phyloP scores from a whole-genome alignment of 2,113 vertebrate species.

The Baryphthengus martii region DNA sequence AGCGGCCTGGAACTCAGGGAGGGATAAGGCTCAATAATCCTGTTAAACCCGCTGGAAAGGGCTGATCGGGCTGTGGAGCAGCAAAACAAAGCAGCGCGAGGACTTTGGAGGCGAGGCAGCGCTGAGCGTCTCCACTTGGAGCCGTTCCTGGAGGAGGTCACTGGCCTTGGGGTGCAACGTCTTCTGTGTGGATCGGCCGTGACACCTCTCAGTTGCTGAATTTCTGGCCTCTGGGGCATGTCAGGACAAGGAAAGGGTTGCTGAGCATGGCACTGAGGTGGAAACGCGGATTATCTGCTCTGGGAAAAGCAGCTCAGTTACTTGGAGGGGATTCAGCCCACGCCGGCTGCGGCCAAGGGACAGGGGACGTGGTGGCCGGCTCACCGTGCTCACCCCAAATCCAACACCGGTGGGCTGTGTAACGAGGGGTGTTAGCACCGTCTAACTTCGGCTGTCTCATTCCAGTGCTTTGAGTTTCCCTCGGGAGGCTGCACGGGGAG shows the following conservation, averaged over 20 bases:
- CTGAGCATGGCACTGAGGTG: accelerated
- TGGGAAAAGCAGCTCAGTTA: neutral
- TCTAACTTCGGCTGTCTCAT: neutral
- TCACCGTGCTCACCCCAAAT: neutral
- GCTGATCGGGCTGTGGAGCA: neutral
- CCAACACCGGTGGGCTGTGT: neutral
- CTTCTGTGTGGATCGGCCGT: accelerated
- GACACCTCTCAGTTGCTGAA: neutral
- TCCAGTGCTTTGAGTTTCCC: neutral
- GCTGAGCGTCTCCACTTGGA: accelerated
- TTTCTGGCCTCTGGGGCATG: neutral
- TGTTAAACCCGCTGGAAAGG: neutral
- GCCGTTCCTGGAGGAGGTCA: accelerated
- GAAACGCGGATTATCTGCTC: neutral
- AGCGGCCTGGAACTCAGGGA: conserved; percentile 4
- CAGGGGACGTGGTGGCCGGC: neutral
- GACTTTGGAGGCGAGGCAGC: neutral
- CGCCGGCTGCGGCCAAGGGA: neutral
- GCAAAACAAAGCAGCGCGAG: neutral
- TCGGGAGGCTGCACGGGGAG: neutral
- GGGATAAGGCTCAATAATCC: conserved; percentile 42
- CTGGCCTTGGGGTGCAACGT: accelerated
- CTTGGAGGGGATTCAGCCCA: neutral
- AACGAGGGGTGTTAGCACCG: accelerated
- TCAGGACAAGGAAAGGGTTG: neutral